These are phyloP conservation scores for Aspidiotus destructor DNA, from an alignment of 2,888 invertebrate species.

Conservation along the genomic window DNA sequence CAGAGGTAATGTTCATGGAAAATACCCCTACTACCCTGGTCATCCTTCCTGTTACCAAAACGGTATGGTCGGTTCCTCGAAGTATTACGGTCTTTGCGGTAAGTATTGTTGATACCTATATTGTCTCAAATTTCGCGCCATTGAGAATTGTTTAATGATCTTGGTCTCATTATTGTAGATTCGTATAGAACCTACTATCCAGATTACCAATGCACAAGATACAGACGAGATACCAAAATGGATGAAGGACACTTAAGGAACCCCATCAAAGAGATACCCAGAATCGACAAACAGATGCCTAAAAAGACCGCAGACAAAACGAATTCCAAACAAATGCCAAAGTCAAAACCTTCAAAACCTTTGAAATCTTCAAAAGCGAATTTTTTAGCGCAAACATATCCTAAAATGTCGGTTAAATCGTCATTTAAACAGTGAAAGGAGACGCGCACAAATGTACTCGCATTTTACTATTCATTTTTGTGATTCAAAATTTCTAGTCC, in stretches of 20 bases:
- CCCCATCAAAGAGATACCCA: no score
- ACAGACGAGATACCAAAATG: slow-evolving; percentile 7
- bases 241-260: not conserved
- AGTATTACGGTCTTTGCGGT: slow-evolving; percentile 70
- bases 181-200: slow-evolving; percentile 29
- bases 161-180: slow-evolving; percentile 12
- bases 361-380: no score
- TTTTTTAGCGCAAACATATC: not conserved
- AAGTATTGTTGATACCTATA: slow-evolving; percentile 43
- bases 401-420: not conserved
- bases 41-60: slow-evolving; percentile 59
- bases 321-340: no score
- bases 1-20: slow-evolving; percentile 67
- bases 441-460: no score
- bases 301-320: no score
- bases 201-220: slow-evolving; percentile 23
- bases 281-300: no score
- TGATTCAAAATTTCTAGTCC: no score
- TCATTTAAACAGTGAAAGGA: not conserved
- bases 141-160: not conserved
- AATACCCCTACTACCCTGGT: slow-evolving; percentile 65
- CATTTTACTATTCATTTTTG: no score
- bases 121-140: not conserved
- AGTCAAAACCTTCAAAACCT: no score
- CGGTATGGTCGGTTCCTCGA: slow-evolving; percentile 59